Percentiles rank a stretch among this genome's conserved stretches.
Evolutionary conservation across 2,113 vertebrate genomes (phyloP).

Genomic region (Triplophysa rosa): DNA sequence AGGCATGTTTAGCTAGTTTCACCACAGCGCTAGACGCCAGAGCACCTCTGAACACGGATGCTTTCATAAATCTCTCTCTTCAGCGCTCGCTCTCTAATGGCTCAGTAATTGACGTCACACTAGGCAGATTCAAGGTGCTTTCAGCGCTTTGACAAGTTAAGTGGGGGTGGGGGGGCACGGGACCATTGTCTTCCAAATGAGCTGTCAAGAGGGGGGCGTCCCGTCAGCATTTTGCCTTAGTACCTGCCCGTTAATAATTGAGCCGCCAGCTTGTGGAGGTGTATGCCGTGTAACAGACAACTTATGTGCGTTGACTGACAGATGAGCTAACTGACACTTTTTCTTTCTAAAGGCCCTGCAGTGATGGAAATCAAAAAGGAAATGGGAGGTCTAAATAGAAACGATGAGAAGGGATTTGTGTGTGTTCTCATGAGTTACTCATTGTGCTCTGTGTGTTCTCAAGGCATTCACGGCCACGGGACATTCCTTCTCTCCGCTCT

Average conservation of each 20-base stretch:
- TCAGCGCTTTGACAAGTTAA: constrained; percentile 77
- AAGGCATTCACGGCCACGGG: constrained; percentile 8
- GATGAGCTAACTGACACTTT: constrained; percentile 75
- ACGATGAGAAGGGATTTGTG: constrained; percentile 58
- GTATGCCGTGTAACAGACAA: constrained; percentile 54
- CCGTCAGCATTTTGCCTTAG: constrained; percentile 69
- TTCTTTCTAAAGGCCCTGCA: constrained; percentile 60
- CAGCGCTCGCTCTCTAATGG: constrained; percentile 27
- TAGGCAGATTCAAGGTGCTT: constrained; percentile 66
- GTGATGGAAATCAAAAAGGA: constrained; percentile 62
- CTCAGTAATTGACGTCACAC: constrained; percentile 38
- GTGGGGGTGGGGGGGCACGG: constrained; percentile 49
- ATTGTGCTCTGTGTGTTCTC: constrained; percentile 31
- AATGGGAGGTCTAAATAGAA: constrained; percentile 45
- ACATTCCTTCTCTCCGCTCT: too few species aligned
- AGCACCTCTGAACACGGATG: too few species aligned
- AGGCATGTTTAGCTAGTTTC: too few species aligned
- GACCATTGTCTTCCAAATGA: constrained; percentile 78
- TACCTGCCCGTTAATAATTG: constrained; percentile 81
- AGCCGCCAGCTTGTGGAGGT: constrained; percentile 69
- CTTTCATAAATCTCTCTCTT: constrained; percentile 25
- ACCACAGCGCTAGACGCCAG: too few species aligned
- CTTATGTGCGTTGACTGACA: constrained; percentile 72
- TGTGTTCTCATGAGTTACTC: constrained; percentile 33
- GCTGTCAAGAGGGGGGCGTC: constrained; percentile 64